phyloP scores from a whole-genome alignment of 1,140 invertebrate genomes.

The Lordiphosa collinella region DNA sequence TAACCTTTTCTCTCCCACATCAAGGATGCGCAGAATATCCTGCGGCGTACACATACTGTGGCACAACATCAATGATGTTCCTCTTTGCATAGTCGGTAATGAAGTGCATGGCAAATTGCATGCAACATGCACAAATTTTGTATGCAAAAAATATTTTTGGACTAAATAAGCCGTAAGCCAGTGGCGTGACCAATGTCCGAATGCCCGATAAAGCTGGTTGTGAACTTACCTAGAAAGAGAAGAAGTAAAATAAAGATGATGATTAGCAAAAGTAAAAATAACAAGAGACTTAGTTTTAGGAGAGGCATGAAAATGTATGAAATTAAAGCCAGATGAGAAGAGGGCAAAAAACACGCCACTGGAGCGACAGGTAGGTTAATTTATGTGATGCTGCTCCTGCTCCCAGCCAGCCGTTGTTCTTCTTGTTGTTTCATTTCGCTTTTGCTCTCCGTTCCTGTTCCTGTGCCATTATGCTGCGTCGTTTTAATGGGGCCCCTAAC shows the following conservation, averaged over 20 bases:
- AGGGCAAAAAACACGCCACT: constrained; percentile 27
- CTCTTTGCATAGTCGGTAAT: too few species aligned
- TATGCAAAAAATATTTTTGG: constrained; percentile 33
- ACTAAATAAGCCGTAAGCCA: constrained; percentile 36
- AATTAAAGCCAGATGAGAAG: not conserved
- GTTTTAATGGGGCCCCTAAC: constrained; percentile 57
- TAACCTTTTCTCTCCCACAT: constrained; percentile 35
- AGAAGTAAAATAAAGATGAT: constrained; percentile 37
- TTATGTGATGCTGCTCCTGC: constrained; percentile 54
- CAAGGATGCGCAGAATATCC: constrained; percentile 73
- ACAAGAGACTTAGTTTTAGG: constrained; percentile 2
- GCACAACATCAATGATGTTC: not conserved
- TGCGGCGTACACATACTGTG: constrained; percentile 39
- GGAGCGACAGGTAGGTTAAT: constrained; percentile 76
- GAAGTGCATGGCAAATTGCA: not conserved
- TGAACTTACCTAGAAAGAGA: constrained; percentile 65
- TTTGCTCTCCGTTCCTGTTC: constrained; percentile 33
- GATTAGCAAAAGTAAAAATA: constrained; percentile 56
- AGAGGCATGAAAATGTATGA: constrained; percentile 42
- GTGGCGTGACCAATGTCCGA: constrained; percentile 6
- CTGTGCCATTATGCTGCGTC: constrained; percentile 74
- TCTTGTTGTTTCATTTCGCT: constrained; percentile 25
- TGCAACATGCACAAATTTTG: not conserved
- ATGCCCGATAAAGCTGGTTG: constrained; percentile 5
- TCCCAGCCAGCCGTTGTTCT: constrained; percentile 6